Evolutionary conservation across 2,113 vertebrate species (phyloP).

Genomic region (Anas platyrhynchos): DNA sequence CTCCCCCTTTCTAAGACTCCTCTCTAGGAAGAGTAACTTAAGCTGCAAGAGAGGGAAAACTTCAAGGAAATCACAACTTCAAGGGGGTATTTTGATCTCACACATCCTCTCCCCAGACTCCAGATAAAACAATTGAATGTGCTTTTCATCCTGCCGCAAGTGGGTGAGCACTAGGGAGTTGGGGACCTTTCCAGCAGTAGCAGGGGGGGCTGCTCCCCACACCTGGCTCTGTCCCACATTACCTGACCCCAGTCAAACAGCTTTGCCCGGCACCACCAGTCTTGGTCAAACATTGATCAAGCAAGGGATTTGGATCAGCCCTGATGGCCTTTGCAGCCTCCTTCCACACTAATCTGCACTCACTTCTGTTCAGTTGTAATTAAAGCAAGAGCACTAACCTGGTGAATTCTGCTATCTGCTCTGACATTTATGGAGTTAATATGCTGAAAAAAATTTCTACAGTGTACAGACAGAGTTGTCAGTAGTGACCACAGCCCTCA

Average conservation of each 20-base stretch:
- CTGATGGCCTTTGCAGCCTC: background rate
- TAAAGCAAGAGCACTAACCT: conserved; percentile 12
- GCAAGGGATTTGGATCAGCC: background rate
- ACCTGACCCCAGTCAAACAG: no score
- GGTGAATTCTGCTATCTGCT: background rate
- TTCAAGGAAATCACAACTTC: background rate
- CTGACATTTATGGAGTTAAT: background rate
- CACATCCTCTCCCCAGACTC: background rate
- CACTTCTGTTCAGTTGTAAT: background rate
- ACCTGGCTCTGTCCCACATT: background rate
- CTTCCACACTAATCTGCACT: background rate
- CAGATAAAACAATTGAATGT: background rate
- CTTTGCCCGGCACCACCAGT: background rate
- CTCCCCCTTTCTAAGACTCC: background rate
- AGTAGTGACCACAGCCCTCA: background rate
- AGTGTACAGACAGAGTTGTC: background rate
- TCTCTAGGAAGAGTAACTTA: background rate
- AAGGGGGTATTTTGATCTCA: background rate
- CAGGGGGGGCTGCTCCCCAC: background rate
- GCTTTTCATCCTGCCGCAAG: background rate
- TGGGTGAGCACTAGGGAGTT: background rate
- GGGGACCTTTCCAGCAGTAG: background rate
- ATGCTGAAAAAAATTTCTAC: background rate
- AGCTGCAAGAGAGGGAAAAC: background rate
- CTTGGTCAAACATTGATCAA: background rate